Percentiles rank a stretch among this genome's conserved stretches.
phyloP scores from a whole-genome alignment of 2,888 invertebrate genomes.

The Metacarcinus magister region DNA sequence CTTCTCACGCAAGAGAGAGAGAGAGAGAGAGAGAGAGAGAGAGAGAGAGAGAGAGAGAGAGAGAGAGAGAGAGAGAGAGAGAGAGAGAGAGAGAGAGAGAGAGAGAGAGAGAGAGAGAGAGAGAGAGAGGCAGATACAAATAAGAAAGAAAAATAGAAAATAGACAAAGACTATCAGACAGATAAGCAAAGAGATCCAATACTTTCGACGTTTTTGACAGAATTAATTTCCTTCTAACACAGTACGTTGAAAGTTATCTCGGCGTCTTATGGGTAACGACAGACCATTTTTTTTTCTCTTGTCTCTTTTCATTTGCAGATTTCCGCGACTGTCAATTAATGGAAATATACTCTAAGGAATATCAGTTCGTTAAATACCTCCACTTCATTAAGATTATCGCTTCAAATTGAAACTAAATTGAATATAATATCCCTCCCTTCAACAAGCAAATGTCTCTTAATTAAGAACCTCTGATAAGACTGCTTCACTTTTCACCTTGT shows the following conservation, averaged over 20 bases:
- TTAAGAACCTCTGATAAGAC: background rate
- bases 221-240: background rate
- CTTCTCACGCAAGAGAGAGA: background rate
- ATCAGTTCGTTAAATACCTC: background rate
- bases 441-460: background rate
- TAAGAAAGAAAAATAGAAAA: no score
- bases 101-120: constrained; percentile 2
- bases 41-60: no score
- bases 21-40: no score
- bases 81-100: background rate
- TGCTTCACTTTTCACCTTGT: background rate
- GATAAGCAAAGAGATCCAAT: background rate
- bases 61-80: no score
- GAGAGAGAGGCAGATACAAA: background rate
- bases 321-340: background rate
- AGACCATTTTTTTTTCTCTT: background rate
- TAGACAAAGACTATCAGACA: background rate
- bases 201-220: background rate
- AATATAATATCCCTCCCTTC: background rate
- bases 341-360: background rate
- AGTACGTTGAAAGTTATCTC: background rate
- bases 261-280: background rate
- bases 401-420: background rate
- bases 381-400: background rate
- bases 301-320: background rate